Evolutionary conservation across 2,797 vertebrate species (phyloP).

Genomic region (Arctocebus calabarensis): DNA sequence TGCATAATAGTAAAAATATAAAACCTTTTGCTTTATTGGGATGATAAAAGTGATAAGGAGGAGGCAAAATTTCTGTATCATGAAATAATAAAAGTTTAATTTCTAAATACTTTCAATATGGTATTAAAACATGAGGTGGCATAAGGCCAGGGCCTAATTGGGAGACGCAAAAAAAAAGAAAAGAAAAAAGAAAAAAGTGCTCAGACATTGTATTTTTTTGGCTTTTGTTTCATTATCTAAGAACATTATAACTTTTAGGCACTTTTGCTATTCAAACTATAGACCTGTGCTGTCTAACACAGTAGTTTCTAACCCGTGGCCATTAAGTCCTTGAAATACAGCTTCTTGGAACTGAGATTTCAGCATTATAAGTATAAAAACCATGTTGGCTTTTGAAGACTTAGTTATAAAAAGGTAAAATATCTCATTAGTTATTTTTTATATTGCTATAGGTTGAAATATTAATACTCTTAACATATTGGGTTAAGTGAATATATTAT

Average conservation of each 20-base stretch:
- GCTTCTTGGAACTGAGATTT: conserved; percentile 20
- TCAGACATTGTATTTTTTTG: background rate
- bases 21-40: background rate
- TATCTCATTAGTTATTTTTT: conserved; percentile 1
- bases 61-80: background rate
- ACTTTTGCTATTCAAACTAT: background rate
- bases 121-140: background rate
- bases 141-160: background rate
- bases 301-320: background rate
- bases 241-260: background rate
- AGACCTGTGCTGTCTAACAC: background rate
- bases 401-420: background rate
- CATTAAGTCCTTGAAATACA: background rate
- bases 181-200: background rate
- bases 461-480: background rate
- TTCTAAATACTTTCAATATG: conserved; percentile 35
- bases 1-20: background rate
- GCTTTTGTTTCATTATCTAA: conserved; percentile 26
- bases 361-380: background rate
- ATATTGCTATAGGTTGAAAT: conserved; percentile 10
- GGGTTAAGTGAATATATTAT: background rate
- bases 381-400: background rate
- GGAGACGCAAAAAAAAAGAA: background rate
- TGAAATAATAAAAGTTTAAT: conserved; percentile 33
- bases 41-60: background rate